Conservation (phyloP, 2,113 vertebrate genomes). For the Acanthochromis polyacanthus region DNA sequence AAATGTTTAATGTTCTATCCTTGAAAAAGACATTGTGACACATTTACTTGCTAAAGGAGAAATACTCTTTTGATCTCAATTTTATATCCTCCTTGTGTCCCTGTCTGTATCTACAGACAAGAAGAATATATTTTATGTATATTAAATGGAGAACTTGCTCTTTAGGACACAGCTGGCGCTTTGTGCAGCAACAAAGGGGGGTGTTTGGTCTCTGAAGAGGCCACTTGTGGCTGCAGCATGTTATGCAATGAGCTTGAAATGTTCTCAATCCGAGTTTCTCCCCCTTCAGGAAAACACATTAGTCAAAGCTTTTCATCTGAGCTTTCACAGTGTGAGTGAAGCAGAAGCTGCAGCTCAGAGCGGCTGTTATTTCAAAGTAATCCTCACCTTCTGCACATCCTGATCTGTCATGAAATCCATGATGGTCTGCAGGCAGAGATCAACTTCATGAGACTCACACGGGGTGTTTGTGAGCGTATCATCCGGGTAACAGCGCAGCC, state of each 20-base stretch:
- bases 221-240: slow-evolving; percentile 7
- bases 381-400: slow-evolving; percentile 85
- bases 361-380: background rate
- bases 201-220: background rate
- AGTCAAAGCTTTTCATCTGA: background rate
- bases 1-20: too few species aligned
- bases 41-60: too few species aligned
- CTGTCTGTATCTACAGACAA: too few species aligned
- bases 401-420: slow-evolving; percentile 85
- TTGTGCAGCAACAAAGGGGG: background rate
- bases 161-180: background rate
- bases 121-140: too few species aligned
- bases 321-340: background rate
- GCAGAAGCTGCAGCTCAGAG: background rate
- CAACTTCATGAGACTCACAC: too few species aligned
- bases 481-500: slow-evolving; percentile 4
- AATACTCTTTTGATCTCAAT: too few species aligned
- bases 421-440: background rate
- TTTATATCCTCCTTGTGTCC: too few species aligned
- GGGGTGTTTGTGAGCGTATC: background rate
- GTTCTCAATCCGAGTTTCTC: background rate
- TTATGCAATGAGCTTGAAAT: slow-evolving; percentile 32
- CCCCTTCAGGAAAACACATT: too few species aligned
- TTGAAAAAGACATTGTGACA: too few species aligned
- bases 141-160: too few species aligned